These are phyloP conservation scores for Tadarida brasiliensis DNA, from an alignment of 2,797 vertebrate species.

Conservation along the genomic window DNA sequence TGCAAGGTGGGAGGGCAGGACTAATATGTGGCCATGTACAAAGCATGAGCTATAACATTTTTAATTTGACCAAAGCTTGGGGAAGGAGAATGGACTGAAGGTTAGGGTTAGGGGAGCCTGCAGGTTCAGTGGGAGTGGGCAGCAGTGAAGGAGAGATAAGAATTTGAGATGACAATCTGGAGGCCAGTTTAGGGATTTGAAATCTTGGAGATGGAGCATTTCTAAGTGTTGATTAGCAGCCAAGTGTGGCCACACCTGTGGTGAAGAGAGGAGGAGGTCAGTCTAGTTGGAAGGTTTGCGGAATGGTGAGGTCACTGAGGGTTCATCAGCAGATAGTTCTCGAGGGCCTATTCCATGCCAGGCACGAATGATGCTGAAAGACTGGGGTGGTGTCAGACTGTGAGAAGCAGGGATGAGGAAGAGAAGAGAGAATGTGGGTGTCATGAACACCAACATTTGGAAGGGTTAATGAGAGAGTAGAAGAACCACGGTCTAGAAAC, in stretches of 20 bases:
- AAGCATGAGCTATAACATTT: not conserved
- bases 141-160: not conserved
- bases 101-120: not conserved
- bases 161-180: not conserved
- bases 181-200: not conserved
- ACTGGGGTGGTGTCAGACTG: not conserved
- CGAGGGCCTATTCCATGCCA: not conserved
- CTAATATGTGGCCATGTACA: not conserved
- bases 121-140: not conserved
- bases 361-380: not conserved
- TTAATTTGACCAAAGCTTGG: not conserved
- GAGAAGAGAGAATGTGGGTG: not conserved
- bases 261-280: not conserved
- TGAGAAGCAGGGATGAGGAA: not conserved
- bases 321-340: not conserved
- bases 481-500: not conserved
- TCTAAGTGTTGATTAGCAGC: not conserved
- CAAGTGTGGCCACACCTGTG: not conserved
- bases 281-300: not conserved
- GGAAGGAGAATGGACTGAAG: not conserved
- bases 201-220: conserved; percentile 22
- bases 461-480: not conserved
- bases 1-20: not conserved
- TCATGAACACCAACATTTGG: not conserved
- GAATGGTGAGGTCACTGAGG: not conserved